phyloP scores from a whole-genome alignment of 2,113 vertebrate species.

The Psilopogon haemacephalus region DNA sequence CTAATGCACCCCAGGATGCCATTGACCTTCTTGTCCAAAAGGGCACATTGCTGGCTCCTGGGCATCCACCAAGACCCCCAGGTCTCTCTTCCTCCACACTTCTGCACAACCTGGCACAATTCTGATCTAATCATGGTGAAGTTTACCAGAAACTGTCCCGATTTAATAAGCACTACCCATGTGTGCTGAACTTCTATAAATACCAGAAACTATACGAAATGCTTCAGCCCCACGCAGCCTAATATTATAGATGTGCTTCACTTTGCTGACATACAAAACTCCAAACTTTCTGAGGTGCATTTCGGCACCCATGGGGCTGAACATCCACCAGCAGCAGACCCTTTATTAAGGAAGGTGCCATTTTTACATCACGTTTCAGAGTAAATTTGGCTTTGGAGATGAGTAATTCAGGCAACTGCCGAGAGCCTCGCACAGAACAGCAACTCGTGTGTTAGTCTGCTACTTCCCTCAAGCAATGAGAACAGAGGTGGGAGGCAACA shows the following conservation, averaged over 20 bases:
- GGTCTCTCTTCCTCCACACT: not conserved
- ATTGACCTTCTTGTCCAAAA: no score
- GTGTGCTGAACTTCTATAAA: not conserved
- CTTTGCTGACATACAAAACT: not conserved
- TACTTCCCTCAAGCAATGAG: conserved; percentile 50
- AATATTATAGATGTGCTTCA: not conserved
- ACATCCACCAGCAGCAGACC: not conserved
- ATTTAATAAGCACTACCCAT: conserved; percentile 24
- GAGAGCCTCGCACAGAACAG: conserved; percentile 41
- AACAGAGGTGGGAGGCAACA: conserved; percentile 69
- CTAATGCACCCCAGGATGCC: no score
- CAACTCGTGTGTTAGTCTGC: conserved; percentile 61
- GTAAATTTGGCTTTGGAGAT: conserved; percentile 58
- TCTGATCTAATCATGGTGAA: not conserved
- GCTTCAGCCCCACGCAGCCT: not conserved
- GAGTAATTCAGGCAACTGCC: conserved; percentile 62
- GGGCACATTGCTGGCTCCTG: no score
- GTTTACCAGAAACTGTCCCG: not conserved
- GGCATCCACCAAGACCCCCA: no score
- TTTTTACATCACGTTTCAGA: conserved; percentile 53
- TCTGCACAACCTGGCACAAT: not conserved
- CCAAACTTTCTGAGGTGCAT: not conserved
- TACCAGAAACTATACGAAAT: not conserved
- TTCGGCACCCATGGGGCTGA: not conserved
- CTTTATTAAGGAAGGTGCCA: conserved; percentile 58